A percentile compares a stretch with the other conserved stretches of the same genome.
phyloP scores from a whole-genome alignment of 2,797 vertebrate genomes.

The Lagorchestes hirsutus region DNA sequence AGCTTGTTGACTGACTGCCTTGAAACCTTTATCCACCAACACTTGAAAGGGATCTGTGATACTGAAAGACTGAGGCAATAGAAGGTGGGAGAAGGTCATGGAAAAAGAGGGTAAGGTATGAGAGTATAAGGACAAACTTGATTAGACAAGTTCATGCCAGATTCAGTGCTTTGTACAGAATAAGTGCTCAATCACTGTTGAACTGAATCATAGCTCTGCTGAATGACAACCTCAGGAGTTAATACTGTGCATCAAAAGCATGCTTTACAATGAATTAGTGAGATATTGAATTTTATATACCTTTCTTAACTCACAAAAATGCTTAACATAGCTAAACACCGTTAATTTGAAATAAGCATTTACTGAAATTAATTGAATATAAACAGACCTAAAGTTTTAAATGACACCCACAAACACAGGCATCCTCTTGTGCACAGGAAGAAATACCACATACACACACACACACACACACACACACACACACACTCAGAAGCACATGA shows the following conservation, averaged over 20 bases:
- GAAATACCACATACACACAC: neutral
- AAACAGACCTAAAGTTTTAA: neutral
- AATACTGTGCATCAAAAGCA: neutral
- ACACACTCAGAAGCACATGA: neutral
- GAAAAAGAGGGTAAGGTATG: neutral
- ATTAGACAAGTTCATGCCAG: neutral
- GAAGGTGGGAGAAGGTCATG: neutral
- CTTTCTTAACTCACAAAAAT: neutral
- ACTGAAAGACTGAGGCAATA: neutral
- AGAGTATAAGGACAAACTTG: neutral
- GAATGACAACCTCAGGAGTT: neutral
- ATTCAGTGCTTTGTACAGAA: neutral
- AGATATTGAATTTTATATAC: neutral
- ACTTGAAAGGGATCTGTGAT: neutral
- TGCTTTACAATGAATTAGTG: neutral
- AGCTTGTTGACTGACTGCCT: neutral
- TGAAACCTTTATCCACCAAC: neutral
- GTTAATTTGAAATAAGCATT: neutral
- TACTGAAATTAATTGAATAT: neutral
- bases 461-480: neutral
- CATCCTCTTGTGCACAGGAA: neutral
- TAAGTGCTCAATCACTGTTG: neutral
- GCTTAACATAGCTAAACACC: neutral
- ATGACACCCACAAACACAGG: neutral
- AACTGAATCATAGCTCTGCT: neutral